These are phyloP conservation scores for Gastracanthus pulcherrimus DNA, from an alignment of 2,888 invertebrate species.

Conservation along the genomic window DNA sequence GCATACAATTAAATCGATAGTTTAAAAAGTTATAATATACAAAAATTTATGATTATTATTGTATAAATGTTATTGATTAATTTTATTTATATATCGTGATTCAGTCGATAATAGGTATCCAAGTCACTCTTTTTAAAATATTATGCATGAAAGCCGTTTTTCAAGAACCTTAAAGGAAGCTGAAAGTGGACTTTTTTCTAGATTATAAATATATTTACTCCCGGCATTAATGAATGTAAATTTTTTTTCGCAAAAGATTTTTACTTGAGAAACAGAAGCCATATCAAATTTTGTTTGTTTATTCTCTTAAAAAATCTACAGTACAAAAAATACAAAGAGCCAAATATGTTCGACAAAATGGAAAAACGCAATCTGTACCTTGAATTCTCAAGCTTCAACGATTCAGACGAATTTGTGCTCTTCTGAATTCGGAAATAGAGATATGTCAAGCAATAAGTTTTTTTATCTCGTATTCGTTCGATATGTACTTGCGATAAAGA, in stretches of 20 bases:
- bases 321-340: conserved; percentile 42
- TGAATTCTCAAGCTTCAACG: neutral
- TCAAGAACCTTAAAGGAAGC: conserved; percentile 2
- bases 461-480: conserved; percentile 13
- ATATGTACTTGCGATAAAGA: conserved; percentile 50
- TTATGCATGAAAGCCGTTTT: conserved; percentile 23
- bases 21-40: conserved; percentile 34
- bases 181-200: neutral
- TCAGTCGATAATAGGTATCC: conserved; percentile 34
- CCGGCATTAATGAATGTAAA: neutral
- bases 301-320: conserved; percentile 40
- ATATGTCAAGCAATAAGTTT: conserved; percentile 10
- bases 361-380: conserved; percentile 4
- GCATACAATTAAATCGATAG: conserved; percentile 13
- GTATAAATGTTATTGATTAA: conserved; percentile 30
- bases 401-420: neutral
- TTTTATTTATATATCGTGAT: conserved; percentile 27
- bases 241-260: conserved; percentile 7
- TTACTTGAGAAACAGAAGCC: conserved; percentile 27
- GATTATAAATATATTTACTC: neutral
- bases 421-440: conserved; percentile 45
- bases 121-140: neutral
- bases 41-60: conserved; percentile 42
- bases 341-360: conserved; percentile 12
- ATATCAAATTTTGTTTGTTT: conserved; percentile 28